These are phyloP conservation scores for Coelogynopora nodosa DNA, from an alignment of 2,888 invertebrate genomes.

Conservation along the genomic window DNA sequence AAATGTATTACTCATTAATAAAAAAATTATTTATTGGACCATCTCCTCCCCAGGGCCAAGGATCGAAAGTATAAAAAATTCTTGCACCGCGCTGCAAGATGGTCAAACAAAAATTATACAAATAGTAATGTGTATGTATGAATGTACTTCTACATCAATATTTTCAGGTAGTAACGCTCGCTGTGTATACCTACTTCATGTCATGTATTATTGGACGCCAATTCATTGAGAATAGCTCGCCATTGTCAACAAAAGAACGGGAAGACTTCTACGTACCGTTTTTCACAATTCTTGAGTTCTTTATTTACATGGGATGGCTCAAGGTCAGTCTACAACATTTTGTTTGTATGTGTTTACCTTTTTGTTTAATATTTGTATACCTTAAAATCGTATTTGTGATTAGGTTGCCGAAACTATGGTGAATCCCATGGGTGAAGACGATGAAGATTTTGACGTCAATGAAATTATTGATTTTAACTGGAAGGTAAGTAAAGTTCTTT, in stretches of 20 bases:
- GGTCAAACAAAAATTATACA: no score
- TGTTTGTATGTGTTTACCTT: not conserved
- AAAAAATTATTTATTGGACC: no score
- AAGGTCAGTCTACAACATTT: not conserved
- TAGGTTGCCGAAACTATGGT: conserved; percentile 36
- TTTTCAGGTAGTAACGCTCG: conserved; percentile 26
- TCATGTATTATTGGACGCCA: conserved; percentile 26
- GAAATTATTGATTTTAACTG: conserved; percentile 36
- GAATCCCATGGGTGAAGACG: conserved; percentile 43
- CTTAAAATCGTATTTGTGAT: not conserved
- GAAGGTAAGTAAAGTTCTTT: no score
- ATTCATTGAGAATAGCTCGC: not conserved
- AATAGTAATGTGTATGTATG: no score
- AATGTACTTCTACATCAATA: no score
- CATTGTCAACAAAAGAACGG: not conserved
- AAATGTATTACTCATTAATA: no score
- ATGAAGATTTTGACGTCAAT: conserved; percentile 42
- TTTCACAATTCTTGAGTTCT: conserved; percentile 34
- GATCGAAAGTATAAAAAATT: no score
- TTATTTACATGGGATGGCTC: conserved; percentile 38
- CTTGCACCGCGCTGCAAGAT: no score
- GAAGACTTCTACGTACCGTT: conserved; percentile 17
- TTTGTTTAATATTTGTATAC: not conserved
- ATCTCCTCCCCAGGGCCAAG: no score
- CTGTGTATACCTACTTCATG: conserved; percentile 37